Base-by-base conservation (phyloP, 2,113 vertebrate genomes). In the Australoheros scitulus region DNA sequence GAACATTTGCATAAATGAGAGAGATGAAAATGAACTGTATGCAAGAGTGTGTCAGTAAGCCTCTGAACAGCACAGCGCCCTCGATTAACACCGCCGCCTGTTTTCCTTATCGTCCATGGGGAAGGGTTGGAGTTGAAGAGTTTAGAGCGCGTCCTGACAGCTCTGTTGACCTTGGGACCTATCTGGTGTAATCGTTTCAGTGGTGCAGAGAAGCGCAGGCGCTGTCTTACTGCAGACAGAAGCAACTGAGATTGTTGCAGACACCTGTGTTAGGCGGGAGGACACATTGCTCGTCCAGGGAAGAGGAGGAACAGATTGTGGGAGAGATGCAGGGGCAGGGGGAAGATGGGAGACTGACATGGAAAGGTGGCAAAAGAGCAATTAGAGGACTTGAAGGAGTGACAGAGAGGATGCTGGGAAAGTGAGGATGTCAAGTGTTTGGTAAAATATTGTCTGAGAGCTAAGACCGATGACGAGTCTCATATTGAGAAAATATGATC, bases 151-250 rank as follows among this genome's bases (percentile, higher is more conserved):
- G 20, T 74, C 11, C 85, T 88, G 87, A 88, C 83, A 91, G 88
- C 84, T 88, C 86, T 58, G 81, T 81, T 89, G 90, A 89, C 92
- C 91, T 88, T 84, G 87, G 68, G 84, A 80, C 84, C 83, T 90
- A 47, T 89, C 81, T 47, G 65, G 26, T 85, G 81, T 82, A 86
- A 87, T 81, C 26, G 32, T 82, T 82, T 76, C 58, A 32, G 8
- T 6, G 3, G 26, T 43, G 57, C 41, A 17, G 61, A 79, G 56
- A 76, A 47, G 78, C 78, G 72, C 78, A 57, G 52, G 47, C 36
- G 2, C 26, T 7, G 7, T 43, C 57, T 60, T 80, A 68, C 78
- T 47, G 41, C 32, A 32, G 81, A 82, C 77, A 47, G 72, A 1
- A 76, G 87, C 47, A 58, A 86, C 83, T 57, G 41, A 85, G 63